Evolutionary conservation across 2,113 vertebrate species (phyloP).

Genomic region (Bungarus multicinctus): DNA sequence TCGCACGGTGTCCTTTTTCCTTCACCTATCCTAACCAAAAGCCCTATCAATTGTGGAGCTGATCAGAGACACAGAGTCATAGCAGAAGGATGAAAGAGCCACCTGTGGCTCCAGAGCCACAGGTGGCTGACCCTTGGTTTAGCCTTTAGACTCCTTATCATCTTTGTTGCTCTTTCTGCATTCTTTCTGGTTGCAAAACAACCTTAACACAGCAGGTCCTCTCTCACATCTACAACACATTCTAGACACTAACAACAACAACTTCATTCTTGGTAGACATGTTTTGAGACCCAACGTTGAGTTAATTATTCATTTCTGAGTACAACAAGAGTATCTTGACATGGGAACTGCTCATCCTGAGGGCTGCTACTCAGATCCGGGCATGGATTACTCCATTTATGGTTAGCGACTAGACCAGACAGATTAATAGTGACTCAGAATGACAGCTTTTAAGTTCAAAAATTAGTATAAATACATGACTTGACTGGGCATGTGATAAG

Average conservation of each 20-base stretch:
- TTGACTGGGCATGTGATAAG: conserved; percentile 21
- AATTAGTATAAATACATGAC: conserved; percentile 10
- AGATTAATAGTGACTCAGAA: conserved; percentile 7
- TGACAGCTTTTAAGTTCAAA: conserved; percentile 13
- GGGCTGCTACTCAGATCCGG: not conserved
- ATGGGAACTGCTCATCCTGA: not conserved
- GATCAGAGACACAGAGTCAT: too few relatives aligned
- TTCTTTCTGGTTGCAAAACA: not conserved
- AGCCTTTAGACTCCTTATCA: too few relatives aligned
- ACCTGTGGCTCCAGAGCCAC: too few relatives aligned
- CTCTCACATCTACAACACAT: not conserved
- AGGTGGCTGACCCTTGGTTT: too few relatives aligned
- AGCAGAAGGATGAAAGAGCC: too few relatives aligned
- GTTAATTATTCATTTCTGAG: not conserved
- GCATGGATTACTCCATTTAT: not conserved
- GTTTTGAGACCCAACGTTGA: not conserved
- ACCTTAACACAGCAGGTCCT: not conserved
- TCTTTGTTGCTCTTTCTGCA: not conserved
- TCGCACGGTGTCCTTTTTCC: too few relatives aligned
- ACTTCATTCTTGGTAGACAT: not conserved
- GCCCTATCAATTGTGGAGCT: too few relatives aligned
- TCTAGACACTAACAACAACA: not conserved
- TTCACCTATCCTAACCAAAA: too few relatives aligned
- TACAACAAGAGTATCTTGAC: not conserved
- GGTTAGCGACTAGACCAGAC: not conserved